Evolutionary conservation across 2,113 vertebrate genomes (phyloP), one percentile per base, ranked within the genome.

Genomic region (Spheniscus mendiculus): DNA sequence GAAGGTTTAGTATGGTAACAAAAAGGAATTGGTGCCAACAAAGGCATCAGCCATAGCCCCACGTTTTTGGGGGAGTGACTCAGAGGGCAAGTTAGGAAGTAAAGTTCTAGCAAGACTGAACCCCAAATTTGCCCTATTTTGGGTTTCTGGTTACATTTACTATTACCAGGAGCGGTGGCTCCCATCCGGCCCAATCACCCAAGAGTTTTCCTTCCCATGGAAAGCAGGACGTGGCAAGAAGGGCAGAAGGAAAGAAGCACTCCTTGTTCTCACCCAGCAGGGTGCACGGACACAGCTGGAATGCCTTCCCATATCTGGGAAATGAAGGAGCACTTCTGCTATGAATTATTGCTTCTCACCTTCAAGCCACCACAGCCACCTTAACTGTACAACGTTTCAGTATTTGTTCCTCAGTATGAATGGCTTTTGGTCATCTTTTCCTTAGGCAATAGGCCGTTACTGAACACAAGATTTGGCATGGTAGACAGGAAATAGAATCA

Each of bases 141-240:
- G 42, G 16, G 23, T 15, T 87, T 86, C 47, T 82, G 23, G 9
- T 22, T 87, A 45, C 16, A 25, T 70, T 82, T 50, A n/a, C 6
- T 66, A 20, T 44, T 44, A 72, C 8, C 34, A 72, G 70, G 14
- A 72, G 36, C 4, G 9, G 29, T 50, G 30, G 12, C 34, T 87
- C 17, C 11, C 15, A 74, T 8, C 29, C 9, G 7, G 4, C 13
- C 20, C 0, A 0, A 38, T 55, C 25, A 90, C 5, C 2, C 8
- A 16, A 15, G 15, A 36, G 7, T 4, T 15, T 17, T 82, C 9
- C 32, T 71, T 72, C 34, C 44, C 15, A 2, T 38, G 38, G 90
- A 83, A 85, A 79, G n/a, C 38, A 69, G 36, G 12, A 86, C 1
- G 2, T 23, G 13, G 69, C 17, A 74, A 87, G 42, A 10, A 50